Evolutionary conservation across 53 echinoderm and acorn worm species (phyloP), one percentile per base, ranked within the genome.

Genomic region (Luidia sarsii): DNA sequence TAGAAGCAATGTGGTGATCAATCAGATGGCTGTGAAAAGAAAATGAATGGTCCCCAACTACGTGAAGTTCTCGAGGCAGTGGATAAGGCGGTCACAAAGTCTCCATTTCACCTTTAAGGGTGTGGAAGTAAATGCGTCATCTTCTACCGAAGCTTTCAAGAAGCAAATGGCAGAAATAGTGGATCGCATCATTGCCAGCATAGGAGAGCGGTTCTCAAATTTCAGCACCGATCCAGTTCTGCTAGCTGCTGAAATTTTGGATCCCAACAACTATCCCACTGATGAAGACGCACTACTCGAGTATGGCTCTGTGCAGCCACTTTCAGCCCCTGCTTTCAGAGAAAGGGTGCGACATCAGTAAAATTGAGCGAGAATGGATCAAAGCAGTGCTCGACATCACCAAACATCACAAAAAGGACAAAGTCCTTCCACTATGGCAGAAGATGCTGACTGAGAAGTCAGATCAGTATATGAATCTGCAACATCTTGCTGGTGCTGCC

Each of bases 401-500:
- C 8, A 46, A 46, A 46, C 46, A 46, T 15, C 46, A 46, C 46
- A 46, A 46, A 46, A 46, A 46, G 46, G 46, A 46, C 46, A 46
- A 46, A 15, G 8, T 46, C 15, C 46, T 46, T 46, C 46, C 46
- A 10, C 15, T 46, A 15, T 46, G 75, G 60, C 25, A 75, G 19
- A 75, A 38, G 14, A 75, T 75, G 57, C 45, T 75, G 25, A 9
- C 51, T 2, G n/a, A n/a, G n/a, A 74, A 59, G 11, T 16, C 23
- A 1, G 57, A 31, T 0, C 35, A 60, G 19, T 75, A 75, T 19
- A 14, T 19, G 2, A 57, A 75, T 39, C 27, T 75, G 15, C 39
- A 28, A 7, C 75, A 75, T 59, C 60, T 28, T 59, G 5, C 31
- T 75, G 59, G 39, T 75, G 2, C 20, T 75, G 14, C 75, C 39